Percentiles rank a stretch among this genome's conserved stretches.
These are phyloP conservation scores for Argopecten irradians DNA, from an alignment of 1,140 invertebrate genomes.

Conservation along the genomic window DNA sequence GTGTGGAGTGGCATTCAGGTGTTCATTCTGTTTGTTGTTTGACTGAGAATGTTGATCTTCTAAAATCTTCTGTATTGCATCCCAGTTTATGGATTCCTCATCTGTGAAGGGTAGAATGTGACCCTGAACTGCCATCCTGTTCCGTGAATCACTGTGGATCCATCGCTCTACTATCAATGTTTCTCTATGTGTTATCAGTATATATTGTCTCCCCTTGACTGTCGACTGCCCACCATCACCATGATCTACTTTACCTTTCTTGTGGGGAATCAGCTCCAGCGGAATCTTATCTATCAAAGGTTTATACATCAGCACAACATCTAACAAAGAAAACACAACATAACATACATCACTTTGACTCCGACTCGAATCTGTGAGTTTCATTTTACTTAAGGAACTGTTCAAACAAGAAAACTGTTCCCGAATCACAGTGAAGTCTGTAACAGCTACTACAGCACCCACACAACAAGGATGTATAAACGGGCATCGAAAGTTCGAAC, in stretches of 20 bases:
- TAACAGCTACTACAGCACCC: slow-evolving; percentile 32
- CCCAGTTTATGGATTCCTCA: not conserved
- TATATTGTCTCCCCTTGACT: not conserved
- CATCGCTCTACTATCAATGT: not conserved
- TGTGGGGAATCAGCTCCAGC: not conserved
- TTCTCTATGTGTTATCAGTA: not conserved
- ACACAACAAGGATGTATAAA: slow-evolving; percentile 25
- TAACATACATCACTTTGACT: not conserved
- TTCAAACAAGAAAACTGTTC: slow-evolving; percentile 26
- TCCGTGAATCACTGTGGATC: not conserved
- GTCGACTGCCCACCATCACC: not conserved
- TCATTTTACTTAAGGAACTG: not conserved
- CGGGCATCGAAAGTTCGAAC: slow-evolving; percentile 29
- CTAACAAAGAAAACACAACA: slow-evolving; percentile 23
- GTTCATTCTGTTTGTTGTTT: not conserved
- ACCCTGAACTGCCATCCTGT: slow-evolving; percentile 12
- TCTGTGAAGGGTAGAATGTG: not conserved
- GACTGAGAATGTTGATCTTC: not conserved
- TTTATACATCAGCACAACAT: slow-evolving; percentile 32
- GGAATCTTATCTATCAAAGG: not conserved
- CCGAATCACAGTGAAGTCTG: slow-evolving; percentile 28
- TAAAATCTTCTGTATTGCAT: not conserved
- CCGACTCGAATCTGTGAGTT: not conserved
- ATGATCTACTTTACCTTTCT: not conserved
- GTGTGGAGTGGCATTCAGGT: not conserved